Base-by-base conservation (phyloP, 1,140 invertebrate species). In the Drosophila bifasciata region DNA sequence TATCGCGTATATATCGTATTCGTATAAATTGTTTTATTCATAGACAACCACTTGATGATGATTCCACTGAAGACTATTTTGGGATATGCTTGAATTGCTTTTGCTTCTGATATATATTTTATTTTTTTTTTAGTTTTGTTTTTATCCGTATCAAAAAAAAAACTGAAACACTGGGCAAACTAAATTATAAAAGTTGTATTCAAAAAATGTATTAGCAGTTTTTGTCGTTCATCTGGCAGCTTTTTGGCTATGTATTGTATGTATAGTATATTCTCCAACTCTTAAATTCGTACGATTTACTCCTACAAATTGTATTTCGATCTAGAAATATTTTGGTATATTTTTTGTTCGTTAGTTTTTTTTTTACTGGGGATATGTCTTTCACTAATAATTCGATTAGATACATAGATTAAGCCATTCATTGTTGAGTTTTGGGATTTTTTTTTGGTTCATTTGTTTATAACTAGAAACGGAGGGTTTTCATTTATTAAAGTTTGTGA, bases 381-480 rank as follows among this genome's bases (percentile, higher is more conserved):
- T 63, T 69, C 43, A 46, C 73, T 74, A 73, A 45, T 44, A 39
- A 50, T 73, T 57, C 73, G 17, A 72, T 73, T 57, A 73, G 17
- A 72, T 57, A 73, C 15, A 72, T 72, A 72, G 45, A 50, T 49
- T 86, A 79, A 77, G 81, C 72, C 72, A 72, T 67, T 78, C 32
- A 36, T 56, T 50, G 21, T 56, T 50, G 21, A 11, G 32, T 36
- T 51, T 72, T 73, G 36, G 60, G 41, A n/a, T n/a, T n/a, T n/a
- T n/a, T n/a, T 80, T 85, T 85, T 88, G 81, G 81, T 85, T 85
- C 81, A 88, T 77, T 86, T 43, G 83, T 86, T 88, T 86, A 83
- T 62, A 86, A 88, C 83, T 88, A 88, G 83, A 86, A 88, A 86
- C 83, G 81, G 83, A 86, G 83, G 81, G 81, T 88, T 85, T 85